These are phyloP conservation scores for Metallyticus violacea DNA, from an alignment of 2,888 invertebrate genomes.

Conservation along the genomic window DNA sequence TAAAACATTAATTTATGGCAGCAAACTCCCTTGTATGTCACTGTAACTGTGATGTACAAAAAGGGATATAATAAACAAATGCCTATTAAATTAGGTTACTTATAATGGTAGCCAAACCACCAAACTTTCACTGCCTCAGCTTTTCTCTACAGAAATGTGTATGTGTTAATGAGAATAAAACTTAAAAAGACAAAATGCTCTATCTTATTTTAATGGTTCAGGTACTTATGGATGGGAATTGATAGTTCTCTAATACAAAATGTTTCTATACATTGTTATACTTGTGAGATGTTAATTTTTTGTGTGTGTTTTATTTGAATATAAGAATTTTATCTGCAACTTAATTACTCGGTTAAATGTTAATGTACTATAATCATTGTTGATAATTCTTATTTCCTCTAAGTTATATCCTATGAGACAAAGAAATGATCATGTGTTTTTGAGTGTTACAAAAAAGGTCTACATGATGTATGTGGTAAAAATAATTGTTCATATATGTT, in stretches of 20 bases:
- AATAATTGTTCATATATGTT: constrained; percentile 28
- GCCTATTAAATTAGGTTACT: not conserved
- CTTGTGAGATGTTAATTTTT: constrained; percentile 14
- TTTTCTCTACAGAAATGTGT: constrained; percentile 1
- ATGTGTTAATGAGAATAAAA: not conserved
- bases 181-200: constrained; percentile 9
- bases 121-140: constrained; percentile 28
- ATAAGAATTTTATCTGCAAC: constrained; percentile 24
- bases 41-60: no score
- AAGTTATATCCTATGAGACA: constrained; percentile 2
- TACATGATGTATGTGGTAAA: constrained; percentile 13
- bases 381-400: constrained; percentile 18
- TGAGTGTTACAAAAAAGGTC: constrained; percentile 15
- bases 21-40: not conserved
- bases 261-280: constrained; percentile 22
- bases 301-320: constrained; percentile 25
- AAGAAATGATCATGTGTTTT: constrained; percentile 6
- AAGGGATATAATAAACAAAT: not conserved
- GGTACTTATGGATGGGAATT: constrained; percentile 22
- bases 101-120: not conserved
- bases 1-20: not conserved
- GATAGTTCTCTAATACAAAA: constrained; percentile 13
- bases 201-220: constrained; percentile 14
- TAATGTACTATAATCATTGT: constrained; percentile 19
- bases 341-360: constrained; percentile 18